Base-by-base conservation (phyloP, 2,888 invertebrate genomes). In the Theodoxus fluviatilis region DNA sequence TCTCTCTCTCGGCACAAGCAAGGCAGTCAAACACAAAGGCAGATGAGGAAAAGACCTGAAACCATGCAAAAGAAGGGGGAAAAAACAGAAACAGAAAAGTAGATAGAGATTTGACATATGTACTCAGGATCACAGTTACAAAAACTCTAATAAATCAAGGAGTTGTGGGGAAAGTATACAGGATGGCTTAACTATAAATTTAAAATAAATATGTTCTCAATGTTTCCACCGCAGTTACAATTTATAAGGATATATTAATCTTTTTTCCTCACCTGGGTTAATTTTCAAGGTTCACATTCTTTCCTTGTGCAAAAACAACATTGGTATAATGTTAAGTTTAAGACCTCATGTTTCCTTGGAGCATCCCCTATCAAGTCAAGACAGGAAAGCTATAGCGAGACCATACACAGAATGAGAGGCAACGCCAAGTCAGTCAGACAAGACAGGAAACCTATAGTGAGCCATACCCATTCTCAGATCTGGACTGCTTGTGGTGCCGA, bases 401-500 rank as follows among this genome's bases (percentile, higher is more conserved):
- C 31, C 43, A 43, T 43, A 43, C 18, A 12, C 25, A 15, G n/a
- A 57, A 1, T n/a, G 12, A n/a, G 2, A 15, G 57, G 1, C 2
- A 1, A 28, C 12, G 4, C 18, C 28, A n/a, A 22, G 22, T 43
- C 9, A 43, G 43, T 38, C 12, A 6, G 22, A 43, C 43, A 43
- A 1, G 18, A 18, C 43, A 43, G 25, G 31, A 31, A 18, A 31
- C 33, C 12, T 49, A 25, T 9, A n/a, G 12, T 2, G 59, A n/a
- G 4, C 70, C 77, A 57, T 71, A 83, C 82, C 83, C 81, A 71
- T 80, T 74, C 35, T 82, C 81, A 52, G 81, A 76, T 28, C 83
- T 70, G 52, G 79, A 77, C 38, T 76, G 75, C 71, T 87, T 87
- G 25, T 74, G 71, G 71, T 86, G 86, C 35, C 83, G 73, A n/a